Conservation (phyloP, 2,888 invertebrate genomes). For the Entomobrya multifasciata region DNA sequence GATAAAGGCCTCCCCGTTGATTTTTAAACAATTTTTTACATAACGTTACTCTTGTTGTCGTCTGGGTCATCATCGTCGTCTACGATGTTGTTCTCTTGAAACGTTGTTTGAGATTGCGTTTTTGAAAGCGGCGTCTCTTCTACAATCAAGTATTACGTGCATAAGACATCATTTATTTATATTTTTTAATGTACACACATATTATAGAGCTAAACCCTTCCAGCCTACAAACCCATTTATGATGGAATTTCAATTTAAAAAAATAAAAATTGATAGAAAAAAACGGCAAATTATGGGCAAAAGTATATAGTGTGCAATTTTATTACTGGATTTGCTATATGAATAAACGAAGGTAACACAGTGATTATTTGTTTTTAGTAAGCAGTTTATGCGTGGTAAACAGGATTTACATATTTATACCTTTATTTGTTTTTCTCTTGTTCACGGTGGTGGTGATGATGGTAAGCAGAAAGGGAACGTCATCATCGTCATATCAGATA, state of each 20-base stretch:
- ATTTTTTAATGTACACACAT: too few relatives aligned
- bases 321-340: background rate
- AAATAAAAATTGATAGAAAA: too few relatives aligned
- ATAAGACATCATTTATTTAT: too few relatives aligned
- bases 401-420: constrained; percentile 44
- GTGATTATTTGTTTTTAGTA: constrained; percentile 34
- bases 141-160: too few relatives aligned
- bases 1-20: constrained; percentile 41
- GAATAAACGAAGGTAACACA: background rate
- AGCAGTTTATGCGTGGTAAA: constrained; percentile 37
- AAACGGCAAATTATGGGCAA: too few relatives aligned
- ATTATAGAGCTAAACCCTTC: too few relatives aligned
- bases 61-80: background rate
- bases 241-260: too few relatives aligned
- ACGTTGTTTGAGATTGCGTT: constrained; percentile 12
- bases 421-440: constrained; percentile 34
- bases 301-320: constrained; percentile 16
- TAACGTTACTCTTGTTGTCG: background rate
- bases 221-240: too few relatives aligned
- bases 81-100: constrained; percentile 1
- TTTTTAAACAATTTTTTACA: constrained; percentile 24
- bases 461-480: constrained; percentile 8
- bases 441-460: constrained; percentile 6
- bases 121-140: background rate
- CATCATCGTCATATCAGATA: constrained; percentile 1